Conservation (phyloP, 2,797 vertebrate genomes). For the Molossus alvarezi region DNA sequence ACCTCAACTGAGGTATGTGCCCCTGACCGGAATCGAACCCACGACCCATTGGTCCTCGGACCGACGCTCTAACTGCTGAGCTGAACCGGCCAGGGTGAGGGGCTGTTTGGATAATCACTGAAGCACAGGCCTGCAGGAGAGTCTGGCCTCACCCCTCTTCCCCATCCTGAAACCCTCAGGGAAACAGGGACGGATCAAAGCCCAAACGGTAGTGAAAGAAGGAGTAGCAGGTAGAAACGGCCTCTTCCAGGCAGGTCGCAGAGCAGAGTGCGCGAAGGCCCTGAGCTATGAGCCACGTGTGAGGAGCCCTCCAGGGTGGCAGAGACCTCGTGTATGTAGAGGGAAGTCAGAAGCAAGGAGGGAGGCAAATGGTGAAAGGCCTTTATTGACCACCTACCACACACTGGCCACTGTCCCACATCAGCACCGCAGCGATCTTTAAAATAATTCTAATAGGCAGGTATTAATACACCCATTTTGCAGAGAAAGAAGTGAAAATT, state of each 20-base stretch:
- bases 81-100: not conserved
- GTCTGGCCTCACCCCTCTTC: not conserved
- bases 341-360: not conserved
- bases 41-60: too few relatives aligned
- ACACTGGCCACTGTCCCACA: not conserved
- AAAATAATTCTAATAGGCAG: not conserved
- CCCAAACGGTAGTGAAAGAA: not conserved
- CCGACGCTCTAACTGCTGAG: too few relatives aligned
- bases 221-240: not conserved
- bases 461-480: not conserved
- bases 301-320: not conserved
- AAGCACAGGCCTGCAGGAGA: not conserved
- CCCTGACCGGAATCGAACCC: too few relatives aligned
- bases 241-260: not conserved
- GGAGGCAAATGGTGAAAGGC: not conserved
- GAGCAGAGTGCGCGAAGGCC: not conserved
- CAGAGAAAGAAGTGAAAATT: slow-evolving; percentile 34
- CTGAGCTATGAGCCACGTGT: not conserved
- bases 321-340: not conserved
- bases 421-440: not conserved
- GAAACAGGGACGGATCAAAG: not conserved
- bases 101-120: not conserved
- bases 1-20: too few relatives aligned
- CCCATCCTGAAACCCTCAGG: not conserved
- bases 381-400: not conserved